Conservation (phyloP, 1,140 invertebrate species). For the Meteorus sp. region DNA sequence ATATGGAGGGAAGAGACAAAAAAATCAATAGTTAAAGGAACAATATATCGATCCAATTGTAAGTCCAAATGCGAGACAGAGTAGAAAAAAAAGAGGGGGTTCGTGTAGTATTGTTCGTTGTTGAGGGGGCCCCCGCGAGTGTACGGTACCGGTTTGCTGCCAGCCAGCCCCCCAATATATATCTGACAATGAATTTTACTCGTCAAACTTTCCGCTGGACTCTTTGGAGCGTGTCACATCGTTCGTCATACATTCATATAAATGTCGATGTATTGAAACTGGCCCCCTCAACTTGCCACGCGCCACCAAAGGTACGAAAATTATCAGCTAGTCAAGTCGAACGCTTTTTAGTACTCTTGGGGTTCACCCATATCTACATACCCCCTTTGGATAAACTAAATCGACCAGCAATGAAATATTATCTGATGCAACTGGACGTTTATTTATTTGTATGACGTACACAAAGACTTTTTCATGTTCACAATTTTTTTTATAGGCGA, state of each 20-base stretch:
- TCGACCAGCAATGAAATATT: conserved; percentile 30
- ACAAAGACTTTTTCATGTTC: not conserved
- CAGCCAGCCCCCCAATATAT: too few relatives aligned
- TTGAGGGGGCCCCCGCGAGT: conserved; percentile 4
- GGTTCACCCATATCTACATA: too few relatives aligned
- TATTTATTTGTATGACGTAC: conserved; percentile 9
- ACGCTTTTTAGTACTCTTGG: conserved; percentile 24
- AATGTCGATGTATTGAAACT: too few relatives aligned
- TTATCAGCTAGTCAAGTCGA: conserved; percentile 40
- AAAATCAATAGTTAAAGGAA: conserved; percentile 47
- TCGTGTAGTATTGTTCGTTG: conserved; percentile 23
- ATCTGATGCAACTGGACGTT: not conserved
- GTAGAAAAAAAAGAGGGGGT: not conserved
- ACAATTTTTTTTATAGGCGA: too few relatives aligned
- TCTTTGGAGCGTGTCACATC: conserved; percentile 35
- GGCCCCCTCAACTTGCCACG: conserved; percentile 25
- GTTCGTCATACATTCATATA: conserved; percentile 15
- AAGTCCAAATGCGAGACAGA: not conserved
- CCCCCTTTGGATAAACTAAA: conserved; percentile 22
- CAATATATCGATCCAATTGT: conserved; percentile 40
- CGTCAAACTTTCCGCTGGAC: not conserved
- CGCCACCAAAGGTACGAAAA: conserved; percentile 37
- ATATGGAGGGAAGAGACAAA: too few relatives aligned
- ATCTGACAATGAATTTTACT: too few relatives aligned
- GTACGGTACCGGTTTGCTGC: not conserved